Conservation (phyloP, 1,140 invertebrate species). For the Eriosoma lanigerum region DNA sequence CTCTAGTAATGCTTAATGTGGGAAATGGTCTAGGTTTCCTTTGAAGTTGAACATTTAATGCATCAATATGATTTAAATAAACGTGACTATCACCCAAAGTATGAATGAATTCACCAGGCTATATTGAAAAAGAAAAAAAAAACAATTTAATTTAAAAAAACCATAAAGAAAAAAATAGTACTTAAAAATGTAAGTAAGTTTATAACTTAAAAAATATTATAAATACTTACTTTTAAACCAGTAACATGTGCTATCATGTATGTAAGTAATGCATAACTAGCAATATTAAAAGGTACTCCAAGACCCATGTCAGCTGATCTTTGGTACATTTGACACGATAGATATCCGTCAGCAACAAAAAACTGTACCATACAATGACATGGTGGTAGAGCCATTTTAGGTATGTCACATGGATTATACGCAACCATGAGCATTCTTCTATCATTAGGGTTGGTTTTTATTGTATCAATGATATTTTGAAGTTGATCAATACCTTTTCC, state of each 20-base stretch:
- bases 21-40: constrained; percentile 84
- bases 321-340: constrained; percentile 94
- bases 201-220: background rate
- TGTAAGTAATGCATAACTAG: constrained; percentile 92
- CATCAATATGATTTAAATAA: constrained; percentile 88
- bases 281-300: constrained; percentile 98
- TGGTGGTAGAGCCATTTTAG: constrained; percentile 93
- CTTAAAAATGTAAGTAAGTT: too few species aligned
- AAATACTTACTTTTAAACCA: constrained; percentile 67
- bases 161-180: too few species aligned
- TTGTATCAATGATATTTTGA: constrained; percentile 77
- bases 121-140: constrained; percentile 19
- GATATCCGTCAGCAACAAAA: constrained; percentile 80
- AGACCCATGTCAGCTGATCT: constrained; percentile 97
- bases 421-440: constrained; percentile 91
- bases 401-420: constrained; percentile 91
- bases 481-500: constrained; percentile 93
- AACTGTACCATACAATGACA: constrained; percentile 96
- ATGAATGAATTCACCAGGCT: constrained; percentile 93
- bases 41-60: constrained; percentile 80
- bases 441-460: constrained; percentile 82
- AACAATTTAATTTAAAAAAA: too few species aligned
- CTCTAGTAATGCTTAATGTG: constrained; percentile 71
- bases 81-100: constrained; percentile 96
- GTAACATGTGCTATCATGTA: constrained; percentile 97